A percentile compares a stretch with the other conserved stretches of the same genome.
Conservation (phyloP, 2,888 invertebrate genomes). For the Barypeithes pellucidus region DNA sequence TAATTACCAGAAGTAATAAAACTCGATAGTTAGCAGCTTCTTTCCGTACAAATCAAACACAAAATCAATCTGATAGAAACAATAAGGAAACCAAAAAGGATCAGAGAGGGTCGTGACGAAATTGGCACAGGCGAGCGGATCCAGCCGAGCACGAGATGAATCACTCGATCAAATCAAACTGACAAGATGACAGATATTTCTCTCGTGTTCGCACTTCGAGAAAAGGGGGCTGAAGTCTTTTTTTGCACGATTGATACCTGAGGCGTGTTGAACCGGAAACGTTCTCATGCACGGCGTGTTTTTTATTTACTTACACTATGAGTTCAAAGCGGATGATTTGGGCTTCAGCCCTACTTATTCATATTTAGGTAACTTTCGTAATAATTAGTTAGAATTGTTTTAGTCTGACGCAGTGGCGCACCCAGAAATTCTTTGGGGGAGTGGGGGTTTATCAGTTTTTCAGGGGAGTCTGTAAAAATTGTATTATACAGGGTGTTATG, state of each 20-base stretch:
- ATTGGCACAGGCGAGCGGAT: constrained; percentile 48
- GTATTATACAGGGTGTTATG: too few relatives aligned
- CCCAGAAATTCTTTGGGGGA: too few relatives aligned
- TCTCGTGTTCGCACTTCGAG: constrained; percentile 42
- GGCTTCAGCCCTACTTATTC: too few relatives aligned
- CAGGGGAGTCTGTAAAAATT: too few relatives aligned
- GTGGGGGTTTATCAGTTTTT: too few relatives aligned
- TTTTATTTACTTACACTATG: not conserved
- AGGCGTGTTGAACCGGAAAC: constrained; percentile 12
- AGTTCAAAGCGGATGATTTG: too few relatives aligned
- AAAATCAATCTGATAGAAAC: constrained; percentile 54
- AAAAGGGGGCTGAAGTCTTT: constrained; percentile 32
- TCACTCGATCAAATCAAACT: constrained; percentile 58
- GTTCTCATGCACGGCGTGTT: not conserved
- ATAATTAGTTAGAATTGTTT: too few relatives aligned
- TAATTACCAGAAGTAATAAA: constrained; percentile 45
- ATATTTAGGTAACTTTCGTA: too few relatives aligned
- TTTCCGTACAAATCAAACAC: constrained; percentile 53
- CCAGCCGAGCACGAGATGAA: constrained; percentile 55
- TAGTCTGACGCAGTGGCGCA: too few relatives aligned
- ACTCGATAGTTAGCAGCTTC: constrained; percentile 52
- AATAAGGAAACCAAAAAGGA: constrained; percentile 51
- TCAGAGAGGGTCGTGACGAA: constrained; percentile 45
- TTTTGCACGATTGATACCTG: constrained; percentile 29
- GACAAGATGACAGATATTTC: constrained; percentile 56